Base-by-base conservation (phyloP, 2,888 invertebrate genomes). In the Drosophila trichaetosa region DNA sequence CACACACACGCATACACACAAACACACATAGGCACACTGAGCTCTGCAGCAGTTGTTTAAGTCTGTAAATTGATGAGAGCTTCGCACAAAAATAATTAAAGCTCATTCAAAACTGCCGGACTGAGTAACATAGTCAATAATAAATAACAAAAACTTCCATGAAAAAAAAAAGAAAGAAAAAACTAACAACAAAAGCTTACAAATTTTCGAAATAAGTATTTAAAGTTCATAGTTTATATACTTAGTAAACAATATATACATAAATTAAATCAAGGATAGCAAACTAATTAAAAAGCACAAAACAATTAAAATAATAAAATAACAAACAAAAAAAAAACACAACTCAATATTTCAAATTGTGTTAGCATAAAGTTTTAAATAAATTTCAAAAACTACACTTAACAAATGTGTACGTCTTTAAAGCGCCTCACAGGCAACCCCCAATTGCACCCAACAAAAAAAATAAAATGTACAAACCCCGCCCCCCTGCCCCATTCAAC, bases 181-280 rank as follows among this genome's bases (percentile, higher is more conserved):
- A 46, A 46, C 1, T 46, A 24, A 53, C 63, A 73, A 81, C 56
- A 72, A 74, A 81, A 73, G 71, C 80, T 74, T 68, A 69, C 36
- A 70, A 73, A 38, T 52, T 79, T 74, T 76, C 62, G 56, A 56
- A 54, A 68, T 80, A 82, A 52, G 68, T 79, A 79, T 82, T 83
- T 68, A 71, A 67, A 66, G 73, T 79, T 79, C 69, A 82, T 76
- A 78, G 78, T 80, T 78, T 78, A 70, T 75, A 80, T 69, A 76
- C 51, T 42, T 76, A 81, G 79, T 61, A 49, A 79, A 73, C 60
- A 62, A 73, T 62, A 67, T 53, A 69, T 66, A 64, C 42, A 54
- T 40, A 48, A 64, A 76, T 53, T 53, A 64, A 65, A 80, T 56
- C 51, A 69, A 74, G 54, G 33, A 78, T 58, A 74, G 62, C 69